Evolutionary conservation across 1,140 invertebrate species (phyloP), one percentile per base, ranked within the genome.

Genomic region (Trinorchestia longiramus): DNA sequence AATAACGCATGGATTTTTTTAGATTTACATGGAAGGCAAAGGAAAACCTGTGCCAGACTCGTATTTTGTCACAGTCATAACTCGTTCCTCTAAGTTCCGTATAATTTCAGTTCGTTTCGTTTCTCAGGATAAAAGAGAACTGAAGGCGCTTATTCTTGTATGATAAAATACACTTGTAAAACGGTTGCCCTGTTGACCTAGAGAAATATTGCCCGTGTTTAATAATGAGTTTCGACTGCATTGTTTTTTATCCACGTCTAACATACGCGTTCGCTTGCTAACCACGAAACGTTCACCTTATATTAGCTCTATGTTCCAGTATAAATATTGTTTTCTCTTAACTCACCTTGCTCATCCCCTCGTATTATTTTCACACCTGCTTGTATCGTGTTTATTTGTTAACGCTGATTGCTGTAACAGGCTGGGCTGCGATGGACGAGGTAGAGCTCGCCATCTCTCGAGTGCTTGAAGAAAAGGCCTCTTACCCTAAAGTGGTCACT

Each of bases 401-500:
- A 36, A 77, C 28, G 62, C 62, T 90, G 88, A 15, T 41, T 45
- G 41, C 90, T 45, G 36, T 42, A 36, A 42, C 87, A 96, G 96
- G 96, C 95, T 96, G 96, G 43, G 96, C 97, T 95, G 97, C 97
- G 87, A 96, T 97, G 47, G 96, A 97, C 47, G 97, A 97, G 96
- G 97, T 97, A 19, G 97, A 97, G 97, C 96, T 97, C 92, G 97
- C 98, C 97, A 98, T 98, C 96, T 98, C 98, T 40, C 98, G 98
- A 96, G 98, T 98, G 97, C 97, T 98, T 96, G 97, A 98, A 95
- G 98, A 98, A 97, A 98, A 98, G 97, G 97, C 98, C 97, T 98
- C 98, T 97, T 97, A 98, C 87, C 98, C 98, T 28, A 98, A 98
- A 97, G 98, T 98, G 96, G 98, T 99, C 96, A 98, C 99, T 96